Conservation (phyloP, 2,888 invertebrate species). For the Ryuthela nishihirai region DNA sequence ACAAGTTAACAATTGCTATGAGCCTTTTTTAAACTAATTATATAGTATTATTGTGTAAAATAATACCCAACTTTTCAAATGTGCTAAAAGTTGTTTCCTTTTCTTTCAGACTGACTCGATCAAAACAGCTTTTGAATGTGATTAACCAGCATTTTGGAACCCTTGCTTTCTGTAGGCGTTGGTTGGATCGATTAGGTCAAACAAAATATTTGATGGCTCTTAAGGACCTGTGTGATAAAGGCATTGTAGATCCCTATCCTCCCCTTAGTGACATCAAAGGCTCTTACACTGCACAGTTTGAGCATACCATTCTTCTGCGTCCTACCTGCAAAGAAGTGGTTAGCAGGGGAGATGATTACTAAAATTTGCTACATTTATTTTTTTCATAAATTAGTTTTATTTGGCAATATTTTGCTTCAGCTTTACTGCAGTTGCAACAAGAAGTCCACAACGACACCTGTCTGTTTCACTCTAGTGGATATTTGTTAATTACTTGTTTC, state of each 20-base stretch:
- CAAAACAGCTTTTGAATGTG: slow-evolving; percentile 81
- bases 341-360: slow-evolving; percentile 94
- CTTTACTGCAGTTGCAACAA: no score
- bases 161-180: slow-evolving; percentile 96
- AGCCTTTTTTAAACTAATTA: no score
- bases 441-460: no score
- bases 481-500: no score
- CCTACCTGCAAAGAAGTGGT: slow-evolving; percentile 99
- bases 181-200: slow-evolving; percentile 96
- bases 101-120: slow-evolving; percentile 69
- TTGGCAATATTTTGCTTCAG: no score
- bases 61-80: no score
- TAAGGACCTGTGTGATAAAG: slow-evolving; percentile 97
- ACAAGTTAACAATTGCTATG: no score
- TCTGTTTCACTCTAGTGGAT: no score
- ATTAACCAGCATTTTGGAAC: slow-evolving; percentile 98
- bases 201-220: slow-evolving; percentile 97
- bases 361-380: no score
- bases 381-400: no score
- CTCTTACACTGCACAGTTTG: slow-evolving; percentile 98
- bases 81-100: no score
- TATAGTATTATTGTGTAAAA: not conserved
- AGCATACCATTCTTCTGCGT: slow-evolving; percentile 94
- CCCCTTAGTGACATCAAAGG: slow-evolving; percentile 96
- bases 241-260: slow-evolving; percentile 96